phyloP scores from a whole-genome alignment of 1,140 invertebrate species.

The Lepeophtheirus salmonis region DNA sequence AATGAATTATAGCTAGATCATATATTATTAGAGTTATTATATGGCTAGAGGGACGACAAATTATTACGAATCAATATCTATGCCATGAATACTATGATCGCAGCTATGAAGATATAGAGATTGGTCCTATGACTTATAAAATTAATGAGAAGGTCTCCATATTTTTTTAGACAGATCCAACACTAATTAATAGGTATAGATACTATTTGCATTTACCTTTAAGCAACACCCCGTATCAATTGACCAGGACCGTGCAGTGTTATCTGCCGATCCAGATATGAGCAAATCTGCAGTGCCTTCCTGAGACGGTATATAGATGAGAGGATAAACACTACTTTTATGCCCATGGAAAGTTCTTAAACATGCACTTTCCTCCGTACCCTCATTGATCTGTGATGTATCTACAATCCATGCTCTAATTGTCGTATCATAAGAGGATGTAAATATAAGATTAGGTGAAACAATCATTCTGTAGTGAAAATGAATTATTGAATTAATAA shows the following conservation, averaged over 20 bases:
- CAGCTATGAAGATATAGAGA: neutral
- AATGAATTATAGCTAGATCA: too few species aligned
- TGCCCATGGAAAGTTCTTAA: slow-evolving; percentile 31
- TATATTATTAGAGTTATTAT: too few species aligned
- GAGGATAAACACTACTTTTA: slow-evolving; percentile 33
- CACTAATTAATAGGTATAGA: too few species aligned
- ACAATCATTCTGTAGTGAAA: slow-evolving; percentile 25
- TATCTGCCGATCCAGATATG: slow-evolving; percentile 34
- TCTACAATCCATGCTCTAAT: slow-evolving; percentile 36
- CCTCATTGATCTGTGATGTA: slow-evolving; percentile 19
- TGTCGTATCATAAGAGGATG: slow-evolving; percentile 34
- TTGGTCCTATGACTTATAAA: too few species aligned
- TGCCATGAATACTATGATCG: neutral
- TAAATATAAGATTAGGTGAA: slow-evolving; percentile 35
- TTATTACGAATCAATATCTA: neutral
- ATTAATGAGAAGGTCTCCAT: too few species aligned
- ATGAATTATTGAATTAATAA: neutral
- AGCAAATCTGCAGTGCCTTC: slow-evolving; percentile 29
- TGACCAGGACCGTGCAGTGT: slow-evolving; percentile 32
- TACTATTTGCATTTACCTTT: slow-evolving; percentile 23
- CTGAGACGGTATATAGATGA: slow-evolving; percentile 33
- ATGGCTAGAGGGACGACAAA: too few species aligned
- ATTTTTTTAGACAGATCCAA: too few species aligned
- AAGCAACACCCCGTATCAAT: slow-evolving; percentile 31
- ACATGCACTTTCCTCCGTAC: slow-evolving; percentile 18